These are phyloP conservation scores for Bradypodion ventrale DNA, from an alignment of 2,797 vertebrate genomes.

Conservation along the genomic window DNA sequence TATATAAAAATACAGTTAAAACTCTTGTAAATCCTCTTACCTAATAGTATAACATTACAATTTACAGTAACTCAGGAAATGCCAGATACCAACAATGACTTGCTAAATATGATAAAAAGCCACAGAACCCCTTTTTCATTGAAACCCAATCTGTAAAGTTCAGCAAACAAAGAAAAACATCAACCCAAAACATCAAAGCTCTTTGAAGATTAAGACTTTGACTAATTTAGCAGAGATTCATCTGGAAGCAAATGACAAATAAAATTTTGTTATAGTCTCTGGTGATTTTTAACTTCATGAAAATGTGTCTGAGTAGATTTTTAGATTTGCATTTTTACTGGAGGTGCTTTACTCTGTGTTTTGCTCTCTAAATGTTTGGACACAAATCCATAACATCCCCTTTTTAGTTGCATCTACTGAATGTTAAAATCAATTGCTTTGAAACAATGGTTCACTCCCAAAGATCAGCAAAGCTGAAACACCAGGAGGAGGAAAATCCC, in stretches of 20 bases:
- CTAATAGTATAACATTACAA: conserved; percentile 38
- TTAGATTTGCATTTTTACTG: background rate
- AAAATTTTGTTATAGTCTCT: conserved; percentile 35
- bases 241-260: conserved; percentile 52
- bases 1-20: conserved; percentile 26
- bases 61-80: conserved; percentile 56
- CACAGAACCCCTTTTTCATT: conserved; percentile 50
- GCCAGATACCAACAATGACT: conserved; percentile 41
- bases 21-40: conserved; percentile 33
- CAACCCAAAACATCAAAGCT: conserved; percentile 57
- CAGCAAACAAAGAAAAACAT: conserved; percentile 54
- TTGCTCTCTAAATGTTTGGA: conserved; percentile 24
- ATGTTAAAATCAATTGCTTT: conserved; percentile 56
- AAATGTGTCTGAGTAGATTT: conserved; percentile 37
- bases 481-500: conserved; percentile 60
- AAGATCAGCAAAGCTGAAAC: conserved; percentile 59
- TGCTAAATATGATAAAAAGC: conserved; percentile 47
- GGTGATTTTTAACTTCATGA: conserved; percentile 45
- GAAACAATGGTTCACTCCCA: conserved; percentile 58
- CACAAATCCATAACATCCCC: conserved; percentile 23
- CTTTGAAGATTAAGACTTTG: conserved; percentile 62
- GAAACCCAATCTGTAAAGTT: conserved; percentile 57
- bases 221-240: conserved; percentile 55
- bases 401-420: conserved; percentile 55
- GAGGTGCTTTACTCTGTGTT: background rate